Percentiles rank a stretch among this genome's conserved stretches.
phyloP scores from a whole-genome alignment of 2,113 vertebrate genomes.

The Pristiophorus japonicus region DNA sequence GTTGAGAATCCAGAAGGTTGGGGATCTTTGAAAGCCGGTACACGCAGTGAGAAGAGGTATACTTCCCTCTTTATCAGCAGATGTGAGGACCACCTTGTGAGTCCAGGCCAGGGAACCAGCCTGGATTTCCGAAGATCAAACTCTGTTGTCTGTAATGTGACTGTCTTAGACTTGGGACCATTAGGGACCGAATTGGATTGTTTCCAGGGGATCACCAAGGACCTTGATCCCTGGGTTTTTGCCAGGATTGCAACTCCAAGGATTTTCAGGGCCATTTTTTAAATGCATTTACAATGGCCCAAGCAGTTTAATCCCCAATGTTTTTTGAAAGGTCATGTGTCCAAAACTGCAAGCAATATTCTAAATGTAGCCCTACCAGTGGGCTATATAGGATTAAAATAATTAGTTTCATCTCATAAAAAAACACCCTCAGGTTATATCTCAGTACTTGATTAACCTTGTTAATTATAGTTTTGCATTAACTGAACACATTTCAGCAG shows the following conservation, averaged over 20 bases:
- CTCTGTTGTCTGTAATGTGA: background rate
- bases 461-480: conserved; percentile 29
- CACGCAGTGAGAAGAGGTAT: background rate
- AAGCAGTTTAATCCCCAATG: background rate
- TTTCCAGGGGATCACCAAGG: background rate
- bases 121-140: background rate
- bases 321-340: background rate
- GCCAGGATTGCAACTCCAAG: background rate
- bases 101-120: background rate
- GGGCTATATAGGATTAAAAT: background rate
- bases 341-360: background rate
- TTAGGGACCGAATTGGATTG: background rate
- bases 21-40: background rate
- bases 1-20: background rate
- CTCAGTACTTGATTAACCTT: conserved; percentile 22
- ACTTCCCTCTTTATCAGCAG: background rate
- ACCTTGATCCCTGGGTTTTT: background rate
- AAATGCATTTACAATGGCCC: background rate
- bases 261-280: background rate
- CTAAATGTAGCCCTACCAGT: background rate
- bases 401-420: background rate
- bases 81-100: background rate
- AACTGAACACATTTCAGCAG: background rate
- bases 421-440: background rate
- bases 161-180: background rate